Base-by-base conservation (phyloP, 2,797 vertebrate species). In the Limnodromus scolopaceus region DNA sequence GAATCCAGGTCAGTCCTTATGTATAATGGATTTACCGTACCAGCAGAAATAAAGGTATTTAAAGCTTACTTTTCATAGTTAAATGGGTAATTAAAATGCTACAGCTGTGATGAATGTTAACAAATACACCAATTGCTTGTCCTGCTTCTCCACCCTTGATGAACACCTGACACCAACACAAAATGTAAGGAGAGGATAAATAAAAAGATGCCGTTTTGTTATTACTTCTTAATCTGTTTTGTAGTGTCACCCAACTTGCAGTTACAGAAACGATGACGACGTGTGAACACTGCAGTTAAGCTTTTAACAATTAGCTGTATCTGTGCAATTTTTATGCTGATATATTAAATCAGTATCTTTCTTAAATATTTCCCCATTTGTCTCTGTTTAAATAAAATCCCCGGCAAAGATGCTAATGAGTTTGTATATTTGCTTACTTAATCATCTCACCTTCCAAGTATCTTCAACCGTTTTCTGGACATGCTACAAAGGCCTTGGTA, bases 1-100 rank as follows among this genome's bases (percentile, higher is more conserved):
- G 57, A 93, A 95, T 96, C 79, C 71, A 95, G 91, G 89, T 96
- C 94, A 91, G 46, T 84, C 61, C 54, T 87, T 77, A 85, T 68
- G 57, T 94, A 78, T 85, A 90, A 90, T 65, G 46, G 27, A 84
- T 94, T 95, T 92, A 87, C 36, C 18, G 36, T 70, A 69, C n/a
- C 48, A 80, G 60, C 68, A 82, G 55, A 93, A 94, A 81, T 72
- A 85, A 87, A 83, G 9, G 18, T 85, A 83, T 74, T 93, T 91
- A 79, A 94, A 87, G 18, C 53, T 90, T 78, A 32, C 53, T 92
- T 92, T 87, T 86, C 32, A 17, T 69, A 41, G 39, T 57, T 84
- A 63, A 69, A 63, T 36, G n/a, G 23, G 22, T 84, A 75, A 58
- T 69, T 93, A 82, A 77, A 85, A 55, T 83, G 48, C 34, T 74